Evolutionary conservation across 2,888 invertebrate genomes (phyloP).

Genomic region (Dryococelus australis): DNA sequence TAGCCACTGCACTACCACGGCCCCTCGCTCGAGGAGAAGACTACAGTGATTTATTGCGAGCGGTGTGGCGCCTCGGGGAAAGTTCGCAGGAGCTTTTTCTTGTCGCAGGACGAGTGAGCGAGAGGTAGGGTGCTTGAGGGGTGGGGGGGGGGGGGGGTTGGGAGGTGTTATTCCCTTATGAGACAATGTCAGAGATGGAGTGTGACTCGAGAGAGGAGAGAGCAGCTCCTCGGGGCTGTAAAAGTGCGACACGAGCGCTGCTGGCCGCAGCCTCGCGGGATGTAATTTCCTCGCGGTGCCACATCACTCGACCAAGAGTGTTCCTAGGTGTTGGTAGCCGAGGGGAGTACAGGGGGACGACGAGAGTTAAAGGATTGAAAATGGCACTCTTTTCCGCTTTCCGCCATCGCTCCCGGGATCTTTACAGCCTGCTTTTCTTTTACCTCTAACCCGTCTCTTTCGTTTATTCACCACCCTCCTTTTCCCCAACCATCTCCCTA

Average conservation of each 20-base stretch:
- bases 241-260: not conserved
- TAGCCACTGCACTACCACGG: too few species aligned
- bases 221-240: not conserved
- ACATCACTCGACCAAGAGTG: not conserved
- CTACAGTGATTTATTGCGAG: too few species aligned
- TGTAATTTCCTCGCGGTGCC: constrained; percentile 16
- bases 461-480: too few species aligned
- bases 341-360: not conserved
- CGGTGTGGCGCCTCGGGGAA: not conserved
- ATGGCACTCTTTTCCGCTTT: not conserved
- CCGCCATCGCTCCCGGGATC: not conserved
- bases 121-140: not conserved
- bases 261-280: not conserved
- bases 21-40: too few species aligned
- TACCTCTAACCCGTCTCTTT: not conserved
- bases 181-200: not conserved
- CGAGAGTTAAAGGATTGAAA: not conserved
- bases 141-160: not conserved
- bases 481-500: too few species aligned
- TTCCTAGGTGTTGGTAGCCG: not conserved
- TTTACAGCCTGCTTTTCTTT: not conserved
- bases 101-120: not conserved
- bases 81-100: constrained; percentile 4
- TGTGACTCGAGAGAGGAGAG: not conserved
- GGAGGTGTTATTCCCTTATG: not conserved